Evolutionary conservation across 2,113 vertebrate genomes (phyloP).

Genomic region (Prietella phreatophila): DNA sequence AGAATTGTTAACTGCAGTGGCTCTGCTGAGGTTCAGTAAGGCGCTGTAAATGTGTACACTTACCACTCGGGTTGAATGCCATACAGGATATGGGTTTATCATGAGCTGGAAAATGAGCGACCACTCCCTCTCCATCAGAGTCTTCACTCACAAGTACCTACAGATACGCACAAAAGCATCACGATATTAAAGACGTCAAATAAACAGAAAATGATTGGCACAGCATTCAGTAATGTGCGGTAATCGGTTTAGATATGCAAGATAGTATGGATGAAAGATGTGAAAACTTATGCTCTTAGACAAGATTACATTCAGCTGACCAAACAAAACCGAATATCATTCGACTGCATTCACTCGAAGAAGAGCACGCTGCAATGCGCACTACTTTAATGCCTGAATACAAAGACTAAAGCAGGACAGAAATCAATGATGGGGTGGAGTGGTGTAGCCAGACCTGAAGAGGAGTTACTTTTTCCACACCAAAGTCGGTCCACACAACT

Average conservation of each 20-base stretch:
- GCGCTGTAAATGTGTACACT: conserved; percentile 59
- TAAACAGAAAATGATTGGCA: conserved; percentile 31
- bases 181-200: neutral
- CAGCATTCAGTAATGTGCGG: conserved; percentile 9
- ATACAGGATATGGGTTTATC: conserved; percentile 99
- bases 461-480: neutral
- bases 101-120: conserved; percentile 97
- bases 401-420: neutral
- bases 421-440: neutral
- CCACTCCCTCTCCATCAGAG: conserved; percentile 90
- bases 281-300: conserved; percentile 20
- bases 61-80: conserved; percentile 97
- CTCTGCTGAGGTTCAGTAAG: conserved; percentile 35
- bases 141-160: conserved; percentile 96
- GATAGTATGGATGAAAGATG: conserved; percentile 37
- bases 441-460: neutral
- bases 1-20: conserved; percentile 11
- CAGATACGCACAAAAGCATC: conserved; percentile 44
- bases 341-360: neutral
- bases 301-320: conserved; percentile 19
- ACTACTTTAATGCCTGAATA: neutral
- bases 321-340: conserved; percentile 1
- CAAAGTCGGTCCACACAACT: neutral
- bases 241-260: conserved; percentile 29
- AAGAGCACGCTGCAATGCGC: neutral